Evolutionary conservation across 2,888 invertebrate species (phyloP).

Genomic region (Achlya flavicornis): DNA sequence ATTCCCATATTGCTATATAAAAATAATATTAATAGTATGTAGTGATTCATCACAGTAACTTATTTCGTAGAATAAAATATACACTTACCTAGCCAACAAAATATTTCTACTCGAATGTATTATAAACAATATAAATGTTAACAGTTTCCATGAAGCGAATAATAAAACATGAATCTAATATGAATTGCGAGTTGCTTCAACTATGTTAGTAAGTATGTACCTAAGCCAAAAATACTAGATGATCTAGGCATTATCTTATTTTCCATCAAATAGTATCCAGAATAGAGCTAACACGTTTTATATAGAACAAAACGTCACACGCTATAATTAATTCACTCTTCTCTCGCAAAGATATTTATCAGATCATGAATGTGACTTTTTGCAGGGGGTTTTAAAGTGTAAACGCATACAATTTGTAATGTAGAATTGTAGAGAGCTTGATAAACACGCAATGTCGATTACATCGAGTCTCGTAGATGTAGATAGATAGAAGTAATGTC

Average conservation of each 20-base stretch:
- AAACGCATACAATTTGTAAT: slow-evolving; percentile 43
- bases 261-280: too few species aligned
- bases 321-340: not conserved
- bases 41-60: slow-evolving; percentile 5
- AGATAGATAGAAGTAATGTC: slow-evolving; percentile 47
- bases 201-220: too few species aligned
- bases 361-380: not conserved
- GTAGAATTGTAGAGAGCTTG: slow-evolving; percentile 50
- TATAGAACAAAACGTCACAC: not conserved
- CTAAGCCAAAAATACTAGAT: not conserved
- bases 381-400: slow-evolving; percentile 29
- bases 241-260: not conserved
- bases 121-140: not conserved
- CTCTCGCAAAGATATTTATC: not conserved
- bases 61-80: slow-evolving; percentile 3
- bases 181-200: not conserved
- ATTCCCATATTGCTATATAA: not conserved
- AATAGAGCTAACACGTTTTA: too few species aligned
- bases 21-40: not conserved
- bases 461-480: slow-evolving; percentile 36
- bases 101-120: slow-evolving; percentile 9
- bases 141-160: slow-evolving; percentile 5
- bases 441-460: slow-evolving; percentile 53
- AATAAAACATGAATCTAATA: not conserved
- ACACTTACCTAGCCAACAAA: slow-evolving; percentile 2